Evolutionary conservation across 1,140 invertebrate genomes (phyloP), one percentile per base, ranked within the genome.

Genomic region (Bradysia coprophila): DNA sequence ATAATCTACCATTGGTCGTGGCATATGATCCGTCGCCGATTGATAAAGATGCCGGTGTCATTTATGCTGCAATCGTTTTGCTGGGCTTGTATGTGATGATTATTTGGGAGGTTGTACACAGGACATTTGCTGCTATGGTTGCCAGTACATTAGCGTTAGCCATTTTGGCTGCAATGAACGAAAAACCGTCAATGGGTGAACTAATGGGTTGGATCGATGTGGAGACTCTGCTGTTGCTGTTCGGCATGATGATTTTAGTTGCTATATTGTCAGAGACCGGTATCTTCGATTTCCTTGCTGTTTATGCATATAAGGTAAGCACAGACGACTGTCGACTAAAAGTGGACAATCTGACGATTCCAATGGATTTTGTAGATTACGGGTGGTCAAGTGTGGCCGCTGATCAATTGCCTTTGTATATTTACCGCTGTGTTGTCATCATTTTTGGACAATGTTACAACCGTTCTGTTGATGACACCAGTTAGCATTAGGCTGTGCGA

Each of bases 201-300:
- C 67, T 92, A 31, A 72, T 91, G 21, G 75, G 76, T 10, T 92
- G 88, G 88, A 74, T 91, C 22, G 86, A 91, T 49, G 69, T 85
- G 41, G 88, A 92, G 52, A 91, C 88, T 0, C 51, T 91, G n/a
- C 62, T 85, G 21, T 57, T 92, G 40, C 65, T 92, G 1, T 90
- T 91, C 54, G 81, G 83, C 13, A 92, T 92, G 88, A 92, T 92
- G 88, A 73, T 87, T 5, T 59, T 91, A 2, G 87, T 92, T 1
- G 80, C 81, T 1, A 78, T 91, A 37, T 65, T 92, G 8, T 80
- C 82, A 3, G 85, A 91, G 56, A 90, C 86, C 8, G 86, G 86
- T 1, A 69, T 90, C 48, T 91, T 91, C 54, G 86, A 91, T 61
- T 90, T 78, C 54, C 59, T 84, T 37, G 82, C 87, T n/a, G 78